phyloP scores from a whole-genome alignment of 1,140 invertebrate species.

The Ladona fulva region DNA sequence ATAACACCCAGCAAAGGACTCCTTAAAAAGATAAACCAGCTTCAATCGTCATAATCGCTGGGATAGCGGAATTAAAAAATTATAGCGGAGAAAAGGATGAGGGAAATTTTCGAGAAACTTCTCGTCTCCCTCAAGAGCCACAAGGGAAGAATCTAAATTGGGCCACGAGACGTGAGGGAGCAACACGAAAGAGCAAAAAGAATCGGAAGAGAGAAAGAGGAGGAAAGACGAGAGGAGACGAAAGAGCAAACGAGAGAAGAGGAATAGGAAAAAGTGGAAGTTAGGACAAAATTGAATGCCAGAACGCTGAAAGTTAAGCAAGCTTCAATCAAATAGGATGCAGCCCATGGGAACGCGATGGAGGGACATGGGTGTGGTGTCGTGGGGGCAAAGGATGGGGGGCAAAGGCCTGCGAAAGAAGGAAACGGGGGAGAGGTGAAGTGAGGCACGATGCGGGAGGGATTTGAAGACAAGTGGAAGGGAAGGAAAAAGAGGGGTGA shows the following conservation, averaged over 20 bases:
- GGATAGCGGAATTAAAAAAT: too few species aligned
- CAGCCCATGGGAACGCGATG: neutral
- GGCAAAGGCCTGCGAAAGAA: neutral
- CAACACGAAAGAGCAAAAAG: neutral
- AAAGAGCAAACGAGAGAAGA: neutral
- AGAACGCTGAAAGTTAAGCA: constrained; percentile 1
- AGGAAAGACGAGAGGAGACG: neutral
- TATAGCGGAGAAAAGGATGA: too few species aligned
- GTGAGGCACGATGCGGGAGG: too few species aligned
- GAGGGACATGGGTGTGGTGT: neutral
- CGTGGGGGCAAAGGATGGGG: neutral
- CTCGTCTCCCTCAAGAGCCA: too few species aligned
- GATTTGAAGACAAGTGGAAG: neutral
- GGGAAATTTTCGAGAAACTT: too few species aligned
- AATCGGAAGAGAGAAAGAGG: neutral
- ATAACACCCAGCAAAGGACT: too few species aligned
- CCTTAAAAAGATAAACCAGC: too few species aligned
- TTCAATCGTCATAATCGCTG: too few species aligned
- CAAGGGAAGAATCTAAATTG: neutral
- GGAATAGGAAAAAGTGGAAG: neutral
- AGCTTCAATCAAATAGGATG: constrained; percentile 9
- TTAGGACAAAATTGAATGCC: neutral
- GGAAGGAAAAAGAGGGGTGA: too few species aligned
- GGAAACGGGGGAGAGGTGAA: neutral
- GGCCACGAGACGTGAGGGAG: too few species aligned